A percentile compares a stretch with the other conserved stretches of the same genome.
Evolutionary conservation across 2,113 vertebrate genomes (phyloP).

Genomic region (Oncorhynchus mykiss): DNA sequence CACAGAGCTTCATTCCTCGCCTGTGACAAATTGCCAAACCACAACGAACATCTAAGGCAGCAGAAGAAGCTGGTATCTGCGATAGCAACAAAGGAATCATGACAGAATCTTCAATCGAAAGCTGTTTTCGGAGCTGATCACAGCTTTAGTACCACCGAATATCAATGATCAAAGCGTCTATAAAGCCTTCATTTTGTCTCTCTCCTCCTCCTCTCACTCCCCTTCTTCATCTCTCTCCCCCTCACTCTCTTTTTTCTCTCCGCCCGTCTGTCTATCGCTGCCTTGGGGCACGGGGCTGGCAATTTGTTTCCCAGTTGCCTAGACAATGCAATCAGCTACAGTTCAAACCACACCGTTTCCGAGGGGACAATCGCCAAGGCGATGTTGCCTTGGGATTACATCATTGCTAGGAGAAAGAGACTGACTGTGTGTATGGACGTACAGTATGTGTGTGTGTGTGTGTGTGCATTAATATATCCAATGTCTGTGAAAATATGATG

Average conservation of each 20-base stretch:
- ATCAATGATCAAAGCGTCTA: conserved; percentile 23
- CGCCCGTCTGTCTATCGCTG: conserved; percentile 18
- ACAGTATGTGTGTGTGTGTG: conserved; percentile 20
- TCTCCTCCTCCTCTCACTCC: not conserved
- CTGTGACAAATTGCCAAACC: too few species aligned
- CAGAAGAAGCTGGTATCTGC: not conserved
- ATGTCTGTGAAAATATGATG: conserved; percentile 60
- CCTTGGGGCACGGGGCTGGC: conserved; percentile 39
- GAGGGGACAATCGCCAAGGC: conserved; percentile 37
- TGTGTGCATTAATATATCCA: conserved; percentile 38
- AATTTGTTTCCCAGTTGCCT: conserved; percentile 59
- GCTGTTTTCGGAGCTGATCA: not conserved
- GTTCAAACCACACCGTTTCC: conserved; percentile 36
- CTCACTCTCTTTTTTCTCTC: not conserved
- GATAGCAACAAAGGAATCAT: not conserved
- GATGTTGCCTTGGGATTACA: conserved; percentile 56
- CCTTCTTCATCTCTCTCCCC: not conserved
- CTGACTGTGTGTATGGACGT: conserved; percentile 13
- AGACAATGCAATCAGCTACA: conserved; percentile 55
- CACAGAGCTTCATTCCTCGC: not conserved
- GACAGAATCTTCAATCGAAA: not conserved
- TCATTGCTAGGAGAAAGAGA: conserved; percentile 41
- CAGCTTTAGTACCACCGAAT: not conserved
- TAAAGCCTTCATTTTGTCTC: conserved; percentile 1
- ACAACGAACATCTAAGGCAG: not conserved